These are phyloP conservation scores for Eriocheir sinensis DNA, from an alignment of 1,140 invertebrate species.

Conservation along the genomic window DNA sequence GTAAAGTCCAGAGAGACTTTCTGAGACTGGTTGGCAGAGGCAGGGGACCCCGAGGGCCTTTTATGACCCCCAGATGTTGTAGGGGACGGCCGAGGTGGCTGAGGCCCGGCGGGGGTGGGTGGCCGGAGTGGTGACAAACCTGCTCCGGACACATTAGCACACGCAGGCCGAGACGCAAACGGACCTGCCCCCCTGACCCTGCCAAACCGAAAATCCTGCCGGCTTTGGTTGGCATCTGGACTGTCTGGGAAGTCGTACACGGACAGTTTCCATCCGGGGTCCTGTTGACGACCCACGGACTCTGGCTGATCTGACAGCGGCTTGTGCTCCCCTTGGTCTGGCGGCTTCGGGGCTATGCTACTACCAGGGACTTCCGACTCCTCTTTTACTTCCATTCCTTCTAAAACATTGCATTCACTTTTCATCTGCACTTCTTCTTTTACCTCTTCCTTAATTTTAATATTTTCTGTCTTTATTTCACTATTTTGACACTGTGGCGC, in stretches of 20 bases:
- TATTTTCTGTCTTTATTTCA: constrained; percentile 49
- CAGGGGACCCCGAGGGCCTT: constrained; percentile 73
- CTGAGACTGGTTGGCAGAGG: constrained; percentile 71
- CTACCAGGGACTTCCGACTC: constrained; percentile 38
- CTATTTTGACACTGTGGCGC: constrained; percentile 45
- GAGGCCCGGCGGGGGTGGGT: constrained; percentile 70
- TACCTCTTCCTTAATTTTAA: constrained; percentile 65
- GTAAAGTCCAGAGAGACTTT: constrained; percentile 41
- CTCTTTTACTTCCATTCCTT: constrained; percentile 58
- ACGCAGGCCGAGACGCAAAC: constrained; percentile 75
- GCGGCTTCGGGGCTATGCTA: constrained; percentile 71
- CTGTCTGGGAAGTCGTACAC: constrained; percentile 77
- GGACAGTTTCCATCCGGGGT: constrained; percentile 69
- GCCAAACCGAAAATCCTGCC: constrained; percentile 79
- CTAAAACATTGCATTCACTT: constrained; percentile 56
- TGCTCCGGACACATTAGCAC: constrained; percentile 74
- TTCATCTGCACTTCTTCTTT: constrained; percentile 51
- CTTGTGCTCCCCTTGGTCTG: constrained; percentile 56
- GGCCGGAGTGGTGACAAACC: constrained; percentile 56
- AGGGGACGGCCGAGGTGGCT: constrained; percentile 84
- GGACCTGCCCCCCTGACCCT: constrained; percentile 78
- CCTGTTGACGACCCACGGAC: constrained; percentile 38
- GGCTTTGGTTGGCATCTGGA: constrained; percentile 68
- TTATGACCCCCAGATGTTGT: constrained; percentile 80
- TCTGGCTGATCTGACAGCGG: constrained; percentile 53